These are phyloP conservation scores for Mystacides longicornis DNA, from an alignment of 2,888 invertebrate species.

Conservation along the genomic window DNA sequence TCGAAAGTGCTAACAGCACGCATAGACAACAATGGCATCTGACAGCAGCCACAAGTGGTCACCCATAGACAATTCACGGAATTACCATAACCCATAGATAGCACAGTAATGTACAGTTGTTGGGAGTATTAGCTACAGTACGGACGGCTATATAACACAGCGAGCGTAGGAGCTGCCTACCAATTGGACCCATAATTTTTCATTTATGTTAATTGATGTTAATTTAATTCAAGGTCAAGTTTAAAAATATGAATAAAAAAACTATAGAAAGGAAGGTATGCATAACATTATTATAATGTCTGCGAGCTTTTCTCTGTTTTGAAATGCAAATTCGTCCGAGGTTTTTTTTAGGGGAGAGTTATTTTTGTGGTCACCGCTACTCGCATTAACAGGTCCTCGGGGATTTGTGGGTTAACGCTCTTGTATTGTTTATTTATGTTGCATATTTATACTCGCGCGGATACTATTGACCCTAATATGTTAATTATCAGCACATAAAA, in stretches of 20 bases:
- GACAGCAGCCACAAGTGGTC: slow-evolving; percentile 11
- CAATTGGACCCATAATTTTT: slow-evolving; percentile 26
- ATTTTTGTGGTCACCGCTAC: slow-evolving; percentile 16
- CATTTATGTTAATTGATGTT: slow-evolving; percentile 27
- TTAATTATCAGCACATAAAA: neutral
- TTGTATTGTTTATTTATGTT: slow-evolving; percentile 14
- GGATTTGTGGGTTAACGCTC: slow-evolving; percentile 19
- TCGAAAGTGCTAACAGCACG: neutral
- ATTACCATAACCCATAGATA: too few relatives aligned
- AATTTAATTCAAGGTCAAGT: slow-evolving; percentile 27
- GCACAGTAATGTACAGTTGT: too few relatives aligned
- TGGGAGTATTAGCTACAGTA: too few relatives aligned
- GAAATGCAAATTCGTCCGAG: slow-evolving; percentile 24
- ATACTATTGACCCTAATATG: slow-evolving; percentile 10
- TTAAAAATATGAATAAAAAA: slow-evolving; percentile 21
- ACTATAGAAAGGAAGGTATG: slow-evolving; percentile 22
- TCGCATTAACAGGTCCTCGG: slow-evolving; percentile 20
- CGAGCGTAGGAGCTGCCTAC: slow-evolving; percentile 13
- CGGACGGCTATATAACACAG: too few relatives aligned
- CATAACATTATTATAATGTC: slow-evolving; percentile 23
- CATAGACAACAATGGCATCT: neutral
- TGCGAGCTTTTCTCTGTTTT: slow-evolving; percentile 25
- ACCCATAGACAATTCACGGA: slow-evolving; percentile 1
- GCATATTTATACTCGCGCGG: slow-evolving; percentile 8
- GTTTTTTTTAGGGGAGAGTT: slow-evolving; percentile 19